Evolutionary conservation across 2,113 vertebrate genomes (phyloP).

Genomic region (Crotalus horridus): DNA sequence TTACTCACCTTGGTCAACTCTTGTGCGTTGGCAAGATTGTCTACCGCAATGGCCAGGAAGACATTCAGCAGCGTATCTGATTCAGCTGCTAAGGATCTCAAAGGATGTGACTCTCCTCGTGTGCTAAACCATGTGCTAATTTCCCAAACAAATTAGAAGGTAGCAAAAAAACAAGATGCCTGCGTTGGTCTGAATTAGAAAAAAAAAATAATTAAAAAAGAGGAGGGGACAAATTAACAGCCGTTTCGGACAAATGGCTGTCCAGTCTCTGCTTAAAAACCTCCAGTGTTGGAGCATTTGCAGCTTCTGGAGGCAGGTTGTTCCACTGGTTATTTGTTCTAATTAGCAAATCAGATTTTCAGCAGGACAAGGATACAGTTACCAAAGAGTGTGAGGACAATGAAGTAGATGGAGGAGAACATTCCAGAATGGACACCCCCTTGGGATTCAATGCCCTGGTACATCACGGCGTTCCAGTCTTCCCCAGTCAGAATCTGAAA

Average conservation of each 20-base stretch:
- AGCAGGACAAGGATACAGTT: slow-evolving; percentile 90
- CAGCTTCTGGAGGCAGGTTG: no score
- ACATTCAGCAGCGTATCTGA: slow-evolving; percentile 92
- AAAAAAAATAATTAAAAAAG: not conserved
- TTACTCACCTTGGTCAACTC: slow-evolving; percentile 88
- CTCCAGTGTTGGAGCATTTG: no score
- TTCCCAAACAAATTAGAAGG: not conserved
- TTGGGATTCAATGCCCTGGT: slow-evolving; percentile 91
- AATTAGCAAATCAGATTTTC: not conserved
- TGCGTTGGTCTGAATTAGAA: not conserved
- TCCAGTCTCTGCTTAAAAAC: no score
- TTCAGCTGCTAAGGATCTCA: slow-evolving; percentile 67
- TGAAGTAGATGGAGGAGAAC: slow-evolving; percentile 96
- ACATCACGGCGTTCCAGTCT: slow-evolving; percentile 98
- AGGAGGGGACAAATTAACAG: not conserved
- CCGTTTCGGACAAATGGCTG: no score
- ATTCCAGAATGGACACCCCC: slow-evolving; percentile 90
- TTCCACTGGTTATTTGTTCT: no score
- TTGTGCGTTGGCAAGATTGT: slow-evolving; percentile 94
- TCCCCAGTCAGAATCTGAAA: slow-evolving; percentile 90
- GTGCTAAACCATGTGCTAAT: no score
- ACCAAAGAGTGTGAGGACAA: slow-evolving; percentile 90
- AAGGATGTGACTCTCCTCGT: slow-evolving; percentile 8
- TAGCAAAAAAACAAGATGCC: not conserved
- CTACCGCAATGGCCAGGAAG: slow-evolving; percentile 93